These are phyloP conservation scores for Calameuta pallipes DNA, from an alignment of 2,888 invertebrate species.

Conservation along the genomic window DNA sequence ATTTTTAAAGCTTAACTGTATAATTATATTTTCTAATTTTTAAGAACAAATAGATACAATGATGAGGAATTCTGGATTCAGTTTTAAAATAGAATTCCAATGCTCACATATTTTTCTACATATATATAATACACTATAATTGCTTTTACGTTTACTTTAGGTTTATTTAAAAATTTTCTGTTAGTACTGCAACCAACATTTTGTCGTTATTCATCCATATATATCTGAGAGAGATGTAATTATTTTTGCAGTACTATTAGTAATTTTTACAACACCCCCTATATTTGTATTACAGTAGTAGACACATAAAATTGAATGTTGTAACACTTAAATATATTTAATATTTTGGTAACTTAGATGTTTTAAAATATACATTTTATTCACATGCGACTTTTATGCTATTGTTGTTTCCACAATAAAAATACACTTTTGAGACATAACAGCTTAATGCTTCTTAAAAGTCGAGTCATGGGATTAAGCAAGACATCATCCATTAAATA, in stretches of 20 bases:
- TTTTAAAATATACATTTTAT: background rate
- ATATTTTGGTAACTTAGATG: background rate
- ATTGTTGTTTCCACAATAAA: background rate
- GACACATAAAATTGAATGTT: background rate
- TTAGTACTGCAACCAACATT: too few relatives aligned
- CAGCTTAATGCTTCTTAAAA: background rate
- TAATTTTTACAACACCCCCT: background rate
- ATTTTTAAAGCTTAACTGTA: too few relatives aligned
- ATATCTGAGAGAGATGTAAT: too few relatives aligned
- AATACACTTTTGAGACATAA: background rate
- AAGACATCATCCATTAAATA: background rate
- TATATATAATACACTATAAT: background rate
- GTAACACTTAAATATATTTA: background rate
- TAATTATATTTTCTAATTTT: background rate
- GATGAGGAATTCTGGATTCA: background rate
- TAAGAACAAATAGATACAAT: background rate
- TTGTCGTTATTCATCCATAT: too few relatives aligned
- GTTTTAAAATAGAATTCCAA: background rate
- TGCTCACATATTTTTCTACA: background rate
- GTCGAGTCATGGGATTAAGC: background rate
- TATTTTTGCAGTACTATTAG: too few relatives aligned
- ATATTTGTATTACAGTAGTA: background rate
- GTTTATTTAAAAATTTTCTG: too few relatives aligned
- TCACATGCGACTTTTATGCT: background rate
- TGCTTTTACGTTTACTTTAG: background rate